phyloP scores from a whole-genome alignment of 1,140 invertebrate species.

The Protaetia brevitarsis region DNA sequence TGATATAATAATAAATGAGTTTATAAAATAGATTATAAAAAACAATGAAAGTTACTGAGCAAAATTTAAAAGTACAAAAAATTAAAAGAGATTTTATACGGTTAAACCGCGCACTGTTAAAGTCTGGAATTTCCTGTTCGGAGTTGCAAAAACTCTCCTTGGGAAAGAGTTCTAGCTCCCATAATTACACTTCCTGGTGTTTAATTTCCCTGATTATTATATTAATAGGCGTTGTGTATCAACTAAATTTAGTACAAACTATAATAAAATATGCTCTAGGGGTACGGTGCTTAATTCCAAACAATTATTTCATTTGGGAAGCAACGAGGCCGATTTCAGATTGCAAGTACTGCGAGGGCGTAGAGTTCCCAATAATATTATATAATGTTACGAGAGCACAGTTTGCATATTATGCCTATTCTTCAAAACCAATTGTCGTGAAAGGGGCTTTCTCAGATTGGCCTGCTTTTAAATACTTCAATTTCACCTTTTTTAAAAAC shows the following conservation, averaged over 20 bases:
- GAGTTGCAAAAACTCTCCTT: background rate
- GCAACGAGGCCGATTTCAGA: slow-evolving; percentile 77
- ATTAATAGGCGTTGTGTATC: slow-evolving; percentile 23
- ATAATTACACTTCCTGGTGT: background rate
- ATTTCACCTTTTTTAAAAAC: slow-evolving; percentile 71
- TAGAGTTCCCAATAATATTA: slow-evolving; percentile 56
- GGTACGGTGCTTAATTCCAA: slow-evolving; percentile 71
- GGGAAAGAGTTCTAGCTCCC: background rate
- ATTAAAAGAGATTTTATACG: slow-evolving; percentile 26
- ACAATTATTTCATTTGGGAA: slow-evolving; percentile 83
- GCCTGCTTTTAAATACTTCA: slow-evolving; percentile 69
- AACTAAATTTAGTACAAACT: slow-evolving; percentile 22
- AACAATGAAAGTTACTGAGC: background rate
- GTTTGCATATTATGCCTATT: slow-evolving; percentile 72
- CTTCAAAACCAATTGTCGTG: slow-evolving; percentile 75
- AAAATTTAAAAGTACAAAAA: slow-evolving; percentile 1
- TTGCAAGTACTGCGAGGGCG: slow-evolving; percentile 67
- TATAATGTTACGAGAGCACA: slow-evolving; percentile 63
- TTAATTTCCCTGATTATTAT: background rate
- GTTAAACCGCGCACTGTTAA: slow-evolving; percentile 20
- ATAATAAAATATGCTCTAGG: slow-evolving; percentile 42
- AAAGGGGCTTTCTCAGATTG: slow-evolving; percentile 74
- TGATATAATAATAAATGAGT: background rate
- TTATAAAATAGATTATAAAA: background rate
- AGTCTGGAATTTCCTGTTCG: slow-evolving; percentile 5